These are phyloP conservation scores for Piscicola geometra DNA, from an alignment of 2,888 invertebrate species.

Conservation along the genomic window DNA sequence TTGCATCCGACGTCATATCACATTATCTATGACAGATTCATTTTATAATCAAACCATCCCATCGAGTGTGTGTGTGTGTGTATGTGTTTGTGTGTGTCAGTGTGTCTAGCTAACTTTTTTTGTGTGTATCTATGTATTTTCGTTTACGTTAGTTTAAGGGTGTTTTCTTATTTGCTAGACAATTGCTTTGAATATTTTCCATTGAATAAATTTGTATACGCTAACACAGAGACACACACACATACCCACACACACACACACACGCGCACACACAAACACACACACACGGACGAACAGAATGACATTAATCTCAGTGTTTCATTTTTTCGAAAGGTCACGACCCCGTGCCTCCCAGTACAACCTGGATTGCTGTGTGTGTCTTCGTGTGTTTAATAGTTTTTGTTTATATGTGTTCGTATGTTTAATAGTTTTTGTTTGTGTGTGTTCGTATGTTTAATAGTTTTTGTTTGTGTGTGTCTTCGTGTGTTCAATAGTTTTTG, in stretches of 20 bases:
- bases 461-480: too few relatives aligned
- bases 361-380: conserved; percentile 6
- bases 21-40: conserved; percentile 16
- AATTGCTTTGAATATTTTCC: too few relatives aligned
- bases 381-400: background rate
- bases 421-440: too few relatives aligned
- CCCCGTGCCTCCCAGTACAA: conserved; percentile 14
- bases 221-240: too few relatives aligned
- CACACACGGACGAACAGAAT: background rate
- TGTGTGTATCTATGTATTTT: too few relatives aligned
- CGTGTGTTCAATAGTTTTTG: too few relatives aligned
- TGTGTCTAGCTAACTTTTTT: background rate
- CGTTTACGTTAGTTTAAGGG: too few relatives aligned
- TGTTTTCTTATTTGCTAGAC: too few relatives aligned
- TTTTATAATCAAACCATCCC: conserved; percentile 14
- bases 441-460: too few relatives aligned
- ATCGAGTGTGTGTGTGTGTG: conserved; percentile 4
- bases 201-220: too few relatives aligned
- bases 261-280: conserved; percentile 10
- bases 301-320: conserved; percentile 18
- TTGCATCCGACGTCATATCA: conserved; percentile 6
- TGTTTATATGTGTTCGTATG: too few relatives aligned
- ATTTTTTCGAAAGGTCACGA: conserved; percentile 15
- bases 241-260: background rate
- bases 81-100: background rate